Conservation (phyloP, 2,888 invertebrate genomes). For the Phorcus lineatus region DNA sequence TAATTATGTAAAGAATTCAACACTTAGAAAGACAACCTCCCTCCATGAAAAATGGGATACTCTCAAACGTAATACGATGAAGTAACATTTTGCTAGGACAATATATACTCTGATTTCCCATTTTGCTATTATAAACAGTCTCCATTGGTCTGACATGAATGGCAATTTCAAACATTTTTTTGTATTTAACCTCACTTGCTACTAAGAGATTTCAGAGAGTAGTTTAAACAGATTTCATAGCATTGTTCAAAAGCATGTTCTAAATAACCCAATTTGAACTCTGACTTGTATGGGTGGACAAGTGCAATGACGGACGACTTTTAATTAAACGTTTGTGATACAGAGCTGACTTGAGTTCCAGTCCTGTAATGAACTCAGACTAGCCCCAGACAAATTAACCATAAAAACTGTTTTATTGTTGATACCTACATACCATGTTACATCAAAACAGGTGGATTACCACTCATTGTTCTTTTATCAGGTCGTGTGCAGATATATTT, state of each 20-base stretch:
- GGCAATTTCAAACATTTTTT: no score
- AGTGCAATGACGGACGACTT: not conserved
- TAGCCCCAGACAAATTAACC: no score
- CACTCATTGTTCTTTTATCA: no score
- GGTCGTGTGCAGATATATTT: no score
- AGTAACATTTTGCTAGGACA: not conserved
- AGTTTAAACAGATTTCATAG: not conserved
- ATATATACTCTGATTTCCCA: not conserved
- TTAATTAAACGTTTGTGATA: not conserved
- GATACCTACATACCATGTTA: no score
- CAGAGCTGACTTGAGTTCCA: not conserved
- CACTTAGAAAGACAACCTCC: not conserved
- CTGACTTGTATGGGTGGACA: slow-evolving; percentile 6
- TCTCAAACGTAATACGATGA: not conserved
- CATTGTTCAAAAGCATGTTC: not conserved
- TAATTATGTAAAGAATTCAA: not conserved
- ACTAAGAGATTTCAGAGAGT: no score
- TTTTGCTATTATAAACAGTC: not conserved
- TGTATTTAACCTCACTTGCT: no score
- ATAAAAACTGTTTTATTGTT: no score
- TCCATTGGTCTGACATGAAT: not conserved
- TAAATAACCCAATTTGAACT: slow-evolving; percentile 2
- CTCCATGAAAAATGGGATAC: not conserved
- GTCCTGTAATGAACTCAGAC: no score
- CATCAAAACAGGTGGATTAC: no score